These are phyloP conservation scores for Sylvia atricapilla DNA, from an alignment of 2,113 vertebrate species.

Conservation along the genomic window DNA sequence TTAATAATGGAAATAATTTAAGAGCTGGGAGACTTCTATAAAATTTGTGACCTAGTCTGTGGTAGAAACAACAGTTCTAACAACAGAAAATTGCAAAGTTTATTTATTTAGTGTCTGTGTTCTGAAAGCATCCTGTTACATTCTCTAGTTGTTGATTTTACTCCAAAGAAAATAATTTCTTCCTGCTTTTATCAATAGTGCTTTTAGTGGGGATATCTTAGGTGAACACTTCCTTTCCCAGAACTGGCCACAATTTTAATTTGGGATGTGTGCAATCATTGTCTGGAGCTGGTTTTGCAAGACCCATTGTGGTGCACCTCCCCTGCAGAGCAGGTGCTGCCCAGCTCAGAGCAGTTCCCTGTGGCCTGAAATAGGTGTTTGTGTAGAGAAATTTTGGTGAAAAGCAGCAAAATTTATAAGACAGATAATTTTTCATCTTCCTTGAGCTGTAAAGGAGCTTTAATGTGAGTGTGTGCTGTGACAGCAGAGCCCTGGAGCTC, in stretches of 20 bases:
- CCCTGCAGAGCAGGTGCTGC: neutral
- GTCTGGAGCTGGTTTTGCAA: neutral
- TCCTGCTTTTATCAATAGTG: neutral
- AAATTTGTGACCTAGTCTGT: neutral
- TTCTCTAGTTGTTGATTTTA: neutral
- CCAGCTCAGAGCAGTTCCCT: neutral
- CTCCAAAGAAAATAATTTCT: neutral
- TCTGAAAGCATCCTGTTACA: neutral
- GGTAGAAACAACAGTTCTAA: neutral
- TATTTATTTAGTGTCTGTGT: neutral
- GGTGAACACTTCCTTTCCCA: neutral
- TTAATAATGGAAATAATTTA: neutral
- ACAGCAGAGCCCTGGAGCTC: neutral
- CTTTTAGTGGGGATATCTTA: neutral
- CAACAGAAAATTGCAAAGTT: neutral
- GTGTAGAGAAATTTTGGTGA: neutral
- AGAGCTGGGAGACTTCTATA: neutral
- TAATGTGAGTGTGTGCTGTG: neutral
- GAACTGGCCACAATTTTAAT: neutral
- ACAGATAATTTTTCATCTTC: fast-evolving
- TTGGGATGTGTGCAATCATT: neutral
- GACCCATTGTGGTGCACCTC: fast-evolving
- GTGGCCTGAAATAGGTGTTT: neutral
- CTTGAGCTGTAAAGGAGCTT: neutral
- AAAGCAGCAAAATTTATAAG: neutral